Evolutionary conservation across 2,888 invertebrate genomes (phyloP).

Genomic region (Cerceris ruficornis): DNA sequence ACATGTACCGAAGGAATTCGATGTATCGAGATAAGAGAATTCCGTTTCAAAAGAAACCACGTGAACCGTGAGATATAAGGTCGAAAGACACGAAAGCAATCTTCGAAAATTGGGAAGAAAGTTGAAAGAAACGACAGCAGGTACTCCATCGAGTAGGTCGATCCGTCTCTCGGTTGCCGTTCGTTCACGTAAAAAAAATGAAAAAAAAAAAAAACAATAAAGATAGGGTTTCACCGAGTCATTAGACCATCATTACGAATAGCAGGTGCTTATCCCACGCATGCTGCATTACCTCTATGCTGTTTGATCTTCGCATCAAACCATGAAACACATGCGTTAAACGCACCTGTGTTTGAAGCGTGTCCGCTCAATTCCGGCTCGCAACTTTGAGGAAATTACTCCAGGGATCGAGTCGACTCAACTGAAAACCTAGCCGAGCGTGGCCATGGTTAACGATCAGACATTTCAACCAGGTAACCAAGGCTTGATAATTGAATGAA

Average conservation of each 20-base stretch:
- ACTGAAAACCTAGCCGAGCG: slow-evolving; percentile 54
- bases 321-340: slow-evolving; percentile 62
- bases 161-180: too few relatives aligned
- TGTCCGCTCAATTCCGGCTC: slow-evolving; percentile 40
- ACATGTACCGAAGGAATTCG: too few relatives aligned
- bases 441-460: slow-evolving; percentile 19
- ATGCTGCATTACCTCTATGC: slow-evolving; percentile 34
- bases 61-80: too few relatives aligned
- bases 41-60: too few relatives aligned
- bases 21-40: too few relatives aligned
- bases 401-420: slow-evolving; percentile 37
- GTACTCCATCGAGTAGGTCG: too few relatives aligned
- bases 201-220: slow-evolving; percentile 29
- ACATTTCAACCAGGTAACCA: slow-evolving; percentile 3
- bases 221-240: slow-evolving; percentile 63
- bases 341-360: slow-evolving; percentile 67
- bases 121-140: too few relatives aligned
- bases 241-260: slow-evolving; percentile 67
- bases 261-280: slow-evolving; percentile 62
- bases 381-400: slow-evolving; percentile 66
- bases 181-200: too few relatives aligned
- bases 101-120: too few relatives aligned
- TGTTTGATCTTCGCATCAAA: slow-evolving; percentile 65
- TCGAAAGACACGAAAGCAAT: too few relatives aligned
- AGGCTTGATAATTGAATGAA: slow-evolving; percentile 39